Evolutionary conservation across 1,140 invertebrate species (phyloP), one percentile per base, ranked within the genome.

Genomic region (Limonius californicus): DNA sequence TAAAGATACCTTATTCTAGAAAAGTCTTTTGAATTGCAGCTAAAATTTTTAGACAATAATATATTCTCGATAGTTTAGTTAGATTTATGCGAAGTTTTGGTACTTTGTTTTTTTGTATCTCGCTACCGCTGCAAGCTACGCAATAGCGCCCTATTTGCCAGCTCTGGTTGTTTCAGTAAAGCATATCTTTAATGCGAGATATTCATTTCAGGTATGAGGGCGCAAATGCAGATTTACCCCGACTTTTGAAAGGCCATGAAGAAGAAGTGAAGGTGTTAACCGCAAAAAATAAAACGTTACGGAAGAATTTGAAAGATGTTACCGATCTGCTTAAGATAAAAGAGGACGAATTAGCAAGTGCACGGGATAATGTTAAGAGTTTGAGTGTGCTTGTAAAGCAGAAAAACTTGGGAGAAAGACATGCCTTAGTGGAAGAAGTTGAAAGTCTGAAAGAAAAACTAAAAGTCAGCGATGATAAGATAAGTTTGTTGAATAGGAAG

Each of bases 191-290:
- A 16, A 50, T 18, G 11, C 42, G 50, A 19, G 45, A n/a, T 59
- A 43, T 50, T 57, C 58, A 50, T 69, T 72, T 66, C 57, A 86
- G 85, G 66, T 89, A 90, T 65, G 87, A 89, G 74, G 85, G 85
- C 20, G 82, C 84, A n/a, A 89, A 87, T 69, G 88, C 87, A 0
- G 88, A 89, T 74, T 73, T 90, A 35, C 88, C 88, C 0, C 81
- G 84, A 68, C 79, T 90, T 4, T 78, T 89, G 23, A 84, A 86
- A 71, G 86, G 88, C 0, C 88, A 90, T 72, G 85, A 83, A 27
- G 89, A 90, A 70, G 89, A 91, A 77, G 78, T 89, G n/a, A 80
- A 88, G 54, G 79, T 87, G 9, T 82, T 90, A 72, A 85, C 87
- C 68, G 80, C 81, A 11, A 86, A 85, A 69, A 83, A 86, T 72